Evolutionary conservation across 2,888 invertebrate species (phyloP).

Genomic region (Notocelia uddmanniana): DNA sequence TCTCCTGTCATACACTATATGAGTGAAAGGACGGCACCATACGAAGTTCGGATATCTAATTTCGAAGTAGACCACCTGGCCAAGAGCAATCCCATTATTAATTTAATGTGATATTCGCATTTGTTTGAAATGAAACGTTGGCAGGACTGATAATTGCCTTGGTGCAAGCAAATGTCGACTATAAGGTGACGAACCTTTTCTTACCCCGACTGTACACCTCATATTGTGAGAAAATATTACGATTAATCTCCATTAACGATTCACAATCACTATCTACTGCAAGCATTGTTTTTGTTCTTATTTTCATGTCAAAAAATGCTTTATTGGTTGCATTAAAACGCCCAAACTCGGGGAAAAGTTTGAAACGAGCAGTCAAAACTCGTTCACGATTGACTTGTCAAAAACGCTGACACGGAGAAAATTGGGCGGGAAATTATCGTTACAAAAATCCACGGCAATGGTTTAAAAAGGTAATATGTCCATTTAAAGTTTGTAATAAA

Average conservation of each 20-base stretch:
- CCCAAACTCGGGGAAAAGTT: slow-evolving; percentile 53
- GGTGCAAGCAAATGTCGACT: too few species aligned
- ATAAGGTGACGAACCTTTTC: too few species aligned
- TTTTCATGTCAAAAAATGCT: slow-evolving; percentile 35
- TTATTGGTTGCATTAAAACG: slow-evolving; percentile 39
- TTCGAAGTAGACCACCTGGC: too few species aligned
- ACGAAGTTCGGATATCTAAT: too few species aligned
- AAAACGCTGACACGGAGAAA: slow-evolving; percentile 73
- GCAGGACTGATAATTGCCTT: too few species aligned
- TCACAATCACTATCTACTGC: background rate
- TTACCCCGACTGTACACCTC: too few species aligned
- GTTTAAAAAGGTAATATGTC: slow-evolving; percentile 32
- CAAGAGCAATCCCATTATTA: too few species aligned
- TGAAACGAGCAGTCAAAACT: slow-evolving; percentile 46
- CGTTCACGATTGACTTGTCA: slow-evolving; percentile 76
- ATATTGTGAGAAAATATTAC: background rate
- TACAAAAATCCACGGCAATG: slow-evolving; percentile 66
- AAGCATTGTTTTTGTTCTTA: slow-evolving; percentile 5
- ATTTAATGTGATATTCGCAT: too few species aligned
- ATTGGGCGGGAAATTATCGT: slow-evolving; percentile 77
- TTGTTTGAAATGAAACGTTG: too few species aligned
- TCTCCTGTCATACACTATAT: too few species aligned
- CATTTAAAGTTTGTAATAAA: background rate
- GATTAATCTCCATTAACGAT: background rate
- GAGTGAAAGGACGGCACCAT: too few species aligned